Evolutionary conservation across 2,113 vertebrate species (phyloP).

Genomic region (Ondatra zibethicus): DNA sequence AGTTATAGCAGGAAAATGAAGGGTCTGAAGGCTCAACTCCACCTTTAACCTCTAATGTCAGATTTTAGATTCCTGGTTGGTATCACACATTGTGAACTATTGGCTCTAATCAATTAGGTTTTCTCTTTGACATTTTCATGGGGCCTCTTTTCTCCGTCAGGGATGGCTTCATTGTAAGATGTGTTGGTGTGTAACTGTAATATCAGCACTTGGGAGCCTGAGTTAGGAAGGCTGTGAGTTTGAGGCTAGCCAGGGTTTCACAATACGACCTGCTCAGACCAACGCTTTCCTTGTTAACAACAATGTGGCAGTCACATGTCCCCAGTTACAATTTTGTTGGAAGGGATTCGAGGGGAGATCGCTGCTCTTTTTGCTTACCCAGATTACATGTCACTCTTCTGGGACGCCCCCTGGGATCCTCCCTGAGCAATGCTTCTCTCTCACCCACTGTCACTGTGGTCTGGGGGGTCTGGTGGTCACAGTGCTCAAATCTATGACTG

Average conservation of each 20-base stretch:
- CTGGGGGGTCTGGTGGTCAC: not conserved
- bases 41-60: not conserved
- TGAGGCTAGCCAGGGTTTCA: not conserved
- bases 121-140: not conserved
- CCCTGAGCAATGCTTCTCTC: not conserved
- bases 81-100: not conserved
- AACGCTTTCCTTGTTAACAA: constrained; percentile 27
- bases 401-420: not conserved
- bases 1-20: not conserved
- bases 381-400: not conserved
- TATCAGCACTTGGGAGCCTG: not conserved
- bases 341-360: not conserved
- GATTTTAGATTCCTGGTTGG: not conserved
- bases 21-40: not conserved
- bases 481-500: not conserved
- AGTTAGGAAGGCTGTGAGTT: not conserved
- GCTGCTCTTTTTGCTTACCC: not conserved
- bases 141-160: not conserved
- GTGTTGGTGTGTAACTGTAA: not conserved
- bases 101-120: not conserved
- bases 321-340: not conserved
- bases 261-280: not conserved
- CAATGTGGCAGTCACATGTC: not conserved
- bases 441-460: not conserved
- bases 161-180: not conserved